phyloP scores from a whole-genome alignment of 2,113 vertebrate genomes.

The Peromyscus californicus region DNA sequence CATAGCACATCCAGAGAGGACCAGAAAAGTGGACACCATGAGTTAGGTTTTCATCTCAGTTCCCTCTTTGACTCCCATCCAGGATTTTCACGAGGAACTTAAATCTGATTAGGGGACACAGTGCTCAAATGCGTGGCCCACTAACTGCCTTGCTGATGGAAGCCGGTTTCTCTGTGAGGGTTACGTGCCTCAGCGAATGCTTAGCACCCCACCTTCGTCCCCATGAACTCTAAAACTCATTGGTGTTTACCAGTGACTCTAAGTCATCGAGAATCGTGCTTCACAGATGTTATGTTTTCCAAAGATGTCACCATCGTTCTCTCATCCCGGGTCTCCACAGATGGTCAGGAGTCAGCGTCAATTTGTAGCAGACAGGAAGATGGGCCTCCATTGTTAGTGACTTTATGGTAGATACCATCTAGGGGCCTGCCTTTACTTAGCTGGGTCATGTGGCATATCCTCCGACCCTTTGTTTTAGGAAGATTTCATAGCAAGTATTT shows the following conservation, averaged over 20 bases:
- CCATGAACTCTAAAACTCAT: not conserved
- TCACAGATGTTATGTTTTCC: rapidly evolving
- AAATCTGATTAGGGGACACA: not conserved
- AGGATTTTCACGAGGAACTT: not conserved
- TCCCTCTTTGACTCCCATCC: not conserved
- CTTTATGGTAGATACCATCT: rapidly evolving
- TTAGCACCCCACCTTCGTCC: not conserved
- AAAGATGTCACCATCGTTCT: not conserved
- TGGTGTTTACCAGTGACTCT: not conserved
- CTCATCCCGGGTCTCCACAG: not conserved
- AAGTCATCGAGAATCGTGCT: not conserved
- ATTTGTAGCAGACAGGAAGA: not conserved
- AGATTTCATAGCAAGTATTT: not conserved
- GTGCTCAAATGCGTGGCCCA: constrained; percentile 17
- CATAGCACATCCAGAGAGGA: not conserved
- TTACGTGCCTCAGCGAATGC: not conserved
- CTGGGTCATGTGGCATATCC: not conserved
- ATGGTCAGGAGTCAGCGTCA: rapidly evolving
- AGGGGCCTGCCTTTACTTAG: no score
- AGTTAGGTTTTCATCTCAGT: not conserved
- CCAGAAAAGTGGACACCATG: not conserved
- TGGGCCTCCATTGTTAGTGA: rapidly evolving
- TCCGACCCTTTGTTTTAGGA: not conserved
- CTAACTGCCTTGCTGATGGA: constrained; percentile 43
- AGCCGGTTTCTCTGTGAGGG: constrained; percentile 42